Evolutionary conservation across 2,797 vertebrate species (phyloP), one percentile per base, ranked within the genome.

Genomic region (Okamejei kenojei): DNA sequence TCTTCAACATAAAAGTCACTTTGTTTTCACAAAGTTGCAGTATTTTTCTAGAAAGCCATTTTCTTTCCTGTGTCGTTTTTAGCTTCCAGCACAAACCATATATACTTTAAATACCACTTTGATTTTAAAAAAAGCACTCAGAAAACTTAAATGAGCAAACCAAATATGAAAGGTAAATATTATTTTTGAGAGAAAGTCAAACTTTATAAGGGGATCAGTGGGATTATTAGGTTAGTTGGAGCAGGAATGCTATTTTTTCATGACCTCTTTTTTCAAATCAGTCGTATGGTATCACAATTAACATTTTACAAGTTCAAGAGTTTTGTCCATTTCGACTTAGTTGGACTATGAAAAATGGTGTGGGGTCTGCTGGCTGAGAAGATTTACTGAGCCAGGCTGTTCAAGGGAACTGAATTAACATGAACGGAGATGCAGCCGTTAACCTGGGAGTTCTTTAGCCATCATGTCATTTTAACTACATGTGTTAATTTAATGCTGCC

Each of bases 391-490:
- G 90, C 68, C 90, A 54, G 35, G 45, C 84, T 68, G 90, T 76
- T 38, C 26, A 11, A 92, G 71, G 38, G 45, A 92, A 74, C 90
- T 92, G 90, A 92, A 92, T 74, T 92, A 92, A 45, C 68, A 91
- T 91, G 65, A 74, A 35, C 90, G 76, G 71, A 92, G 90, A 76
- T 92, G 45, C 90, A 92, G 90, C 76, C 71, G 54, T 92, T 92
- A 92, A 92, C 90, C 90, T 38, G 23, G 65, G 90, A 92, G 90
- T 74, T 73, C 73, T 92, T 92, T 71, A 74, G 90, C 68, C 90
- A 76, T 54, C 71, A 68, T 74, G 90, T 92, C 71, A 92, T 92
- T 92, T 92, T 92, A 92, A 54, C 90, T 45, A 71, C 76, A 71
- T 90, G 68, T 76, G 45, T 92, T 92, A 76, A 92, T 76, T 92